Evolutionary conservation across 2,113 vertebrate genomes (phyloP), one percentile per base, ranked within the genome.

Genomic region (Seriola quinqueradiata): DNA sequence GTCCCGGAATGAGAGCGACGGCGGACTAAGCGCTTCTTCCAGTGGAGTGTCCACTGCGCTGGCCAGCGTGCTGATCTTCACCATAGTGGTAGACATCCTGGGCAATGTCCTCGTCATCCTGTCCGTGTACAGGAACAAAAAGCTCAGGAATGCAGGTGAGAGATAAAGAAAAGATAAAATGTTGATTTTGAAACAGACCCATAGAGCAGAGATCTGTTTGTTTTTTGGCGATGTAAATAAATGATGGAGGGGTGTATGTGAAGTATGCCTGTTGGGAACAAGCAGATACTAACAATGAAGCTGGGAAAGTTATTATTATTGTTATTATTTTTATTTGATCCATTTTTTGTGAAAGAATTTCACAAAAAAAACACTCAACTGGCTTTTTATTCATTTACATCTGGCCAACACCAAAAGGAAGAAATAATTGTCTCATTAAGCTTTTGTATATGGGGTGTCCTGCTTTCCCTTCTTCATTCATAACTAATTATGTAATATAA

Each of bases 131-230:
- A 94, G 96, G 85, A 96, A 97, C 92, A 96, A 95, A 74, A 97
- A 96, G 83, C 96, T 96, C 38, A 94, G 96, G 87, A 97, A 97
- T 80, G 93, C 96, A 93, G 96, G 96, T 97, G 83, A 93, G 94
- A 28, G 17, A 16, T 12, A 8, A 23, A 13, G 9, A 34, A 4
- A 40, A 9, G 0, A 44, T 10, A 1, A 17, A 34, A 52, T 21
- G 19, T 23, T 4, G 40, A 3, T 16, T n/a, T 61, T 17, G 36
- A 16, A 70, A 19, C 4, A 17, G 25, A 42, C 14, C 5, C 40
- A 6, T 2, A 5, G 54, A 58, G 11, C 1, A 11, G 44, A 52
- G 12, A 13, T n/a, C 13, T 13, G 8, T 44, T 36, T 54, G 19
- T n/a, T 54, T 54, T 28, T 1, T n/a, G 55, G 55, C 10, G 52